These are phyloP conservation scores for Argyra leucocephala DNA, from an alignment of 2,888 invertebrate species.

Conservation along the genomic window DNA sequence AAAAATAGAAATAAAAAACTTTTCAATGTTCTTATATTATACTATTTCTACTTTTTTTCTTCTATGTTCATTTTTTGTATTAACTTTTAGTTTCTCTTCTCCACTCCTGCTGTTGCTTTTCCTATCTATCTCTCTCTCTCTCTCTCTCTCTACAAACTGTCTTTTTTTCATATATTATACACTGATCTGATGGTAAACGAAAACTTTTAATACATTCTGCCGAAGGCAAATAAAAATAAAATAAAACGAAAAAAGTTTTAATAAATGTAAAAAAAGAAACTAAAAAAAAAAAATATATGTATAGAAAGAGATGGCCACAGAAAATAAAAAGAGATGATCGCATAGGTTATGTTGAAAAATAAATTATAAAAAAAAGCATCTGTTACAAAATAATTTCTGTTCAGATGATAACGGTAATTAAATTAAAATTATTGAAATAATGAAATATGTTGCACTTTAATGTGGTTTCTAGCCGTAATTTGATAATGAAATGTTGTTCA, in stretches of 20 bases:
- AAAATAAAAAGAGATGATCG: neutral
- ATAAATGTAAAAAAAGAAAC: neutral
- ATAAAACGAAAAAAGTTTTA: too few relatives aligned
- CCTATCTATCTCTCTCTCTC: too few relatives aligned
- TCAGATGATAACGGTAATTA: too few relatives aligned
- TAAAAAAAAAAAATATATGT: neutral
- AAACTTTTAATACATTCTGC: conserved; percentile 6
- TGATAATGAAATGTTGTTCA: too few relatives aligned
- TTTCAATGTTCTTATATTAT: neutral
- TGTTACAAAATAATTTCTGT: too few relatives aligned
- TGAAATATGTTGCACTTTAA: too few relatives aligned
- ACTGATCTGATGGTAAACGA: neutral
- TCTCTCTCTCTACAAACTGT: too few relatives aligned
- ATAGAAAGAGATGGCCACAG: neutral
- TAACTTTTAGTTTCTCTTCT: neutral
- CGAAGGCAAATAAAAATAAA: neutral
- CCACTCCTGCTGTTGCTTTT: too few relatives aligned
- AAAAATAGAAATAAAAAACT: too few relatives aligned
- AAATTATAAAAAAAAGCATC: neutral
- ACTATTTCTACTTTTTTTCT: neutral
- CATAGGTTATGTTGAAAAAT: neutral
- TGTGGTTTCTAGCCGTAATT: too few relatives aligned
- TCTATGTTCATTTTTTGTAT: neutral
- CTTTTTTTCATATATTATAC: too few relatives aligned
- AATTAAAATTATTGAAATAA: too few relatives aligned